Base-by-base conservation (phyloP, 2,888 invertebrate species). In the Apotomis betuletana region DNA sequence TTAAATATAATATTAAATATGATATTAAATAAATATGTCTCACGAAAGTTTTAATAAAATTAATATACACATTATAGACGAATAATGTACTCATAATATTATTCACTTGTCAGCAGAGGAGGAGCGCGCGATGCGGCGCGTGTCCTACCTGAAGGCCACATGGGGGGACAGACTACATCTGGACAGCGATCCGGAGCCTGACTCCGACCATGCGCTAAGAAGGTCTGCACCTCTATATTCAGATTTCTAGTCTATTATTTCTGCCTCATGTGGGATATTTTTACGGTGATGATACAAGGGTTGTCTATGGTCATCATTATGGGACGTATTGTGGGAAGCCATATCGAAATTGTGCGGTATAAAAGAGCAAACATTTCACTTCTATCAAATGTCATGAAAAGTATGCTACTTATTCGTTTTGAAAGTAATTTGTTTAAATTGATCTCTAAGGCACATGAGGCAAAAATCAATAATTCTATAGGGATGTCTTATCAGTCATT, bases 111-210 rank as follows among this genome's bases (percentile, higher is more conserved):
- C 87, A 94, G 95, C 94, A 88, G 97, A 97, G 85, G 98, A 98
- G 85, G 97, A 98, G 83, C 95, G 97, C 77, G 95, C 96, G 38
- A 97, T 97, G 90, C 95, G 98, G 79, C 94, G 98, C 79, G 97
- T 98, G 78, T 98, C 98, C n/a, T 99, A 99, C 91, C 94, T 98
- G 78, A 97, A 97, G 91, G 98, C 98, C 58, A 98, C 98, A 9
- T 97, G 96, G 94, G 96, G 96, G 75, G 96, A 96, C 83, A 93
- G 96, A 74, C 94, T 96, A 89, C 95, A 95, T 81, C 92, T 96
- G 77, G 97, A 97, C 83, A 96, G 95, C 82, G 96, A 96, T 79
- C 87, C 89, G 12, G 92, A 93, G 59, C 89, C 90, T 0, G 96
- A 96, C 76, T 92, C 94, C 3, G 96, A 96, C 79, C 94, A 94